Percentiles rank a stretch among this genome's conserved stretches.
Evolutionary conservation across 2,797 vertebrate genomes (phyloP).

Genomic region (Manis crassicaudata): DNA sequence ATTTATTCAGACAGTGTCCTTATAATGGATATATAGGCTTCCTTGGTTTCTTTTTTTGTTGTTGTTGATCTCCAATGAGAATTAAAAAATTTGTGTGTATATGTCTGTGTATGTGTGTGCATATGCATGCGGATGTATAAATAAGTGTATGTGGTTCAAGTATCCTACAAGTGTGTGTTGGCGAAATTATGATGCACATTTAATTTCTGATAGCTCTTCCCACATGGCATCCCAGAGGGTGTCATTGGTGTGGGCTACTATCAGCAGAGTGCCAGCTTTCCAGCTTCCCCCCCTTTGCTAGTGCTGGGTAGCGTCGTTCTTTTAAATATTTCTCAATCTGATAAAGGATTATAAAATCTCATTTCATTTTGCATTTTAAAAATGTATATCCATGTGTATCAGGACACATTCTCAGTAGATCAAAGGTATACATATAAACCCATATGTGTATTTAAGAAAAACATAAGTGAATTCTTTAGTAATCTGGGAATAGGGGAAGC

Average conservation of each 20-base stretch:
- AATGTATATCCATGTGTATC: neutral
- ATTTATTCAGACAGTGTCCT: neutral
- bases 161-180: neutral
- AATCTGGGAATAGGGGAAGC: neutral
- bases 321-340: neutral
- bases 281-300: neutral
- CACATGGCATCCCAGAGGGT: neutral
- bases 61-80: neutral
- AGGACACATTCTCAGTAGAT: neutral
- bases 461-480: neutral
- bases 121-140: neutral
- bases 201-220: neutral
- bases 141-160: neutral
- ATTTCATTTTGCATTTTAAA: constrained; percentile 33
- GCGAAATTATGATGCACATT: neutral
- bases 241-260: neutral
- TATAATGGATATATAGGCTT: neutral
- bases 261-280: neutral
- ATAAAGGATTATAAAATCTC: neutral
- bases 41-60: neutral
- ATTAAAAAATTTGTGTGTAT: neutral
- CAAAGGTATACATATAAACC: neutral
- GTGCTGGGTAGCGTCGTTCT: neutral
- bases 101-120: fast-evolving
- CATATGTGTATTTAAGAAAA: neutral